These are phyloP conservation scores for Pipistrellus pygmaeus DNA, from an alignment of 2,797 vertebrate genomes.

Conservation along the genomic window DNA sequence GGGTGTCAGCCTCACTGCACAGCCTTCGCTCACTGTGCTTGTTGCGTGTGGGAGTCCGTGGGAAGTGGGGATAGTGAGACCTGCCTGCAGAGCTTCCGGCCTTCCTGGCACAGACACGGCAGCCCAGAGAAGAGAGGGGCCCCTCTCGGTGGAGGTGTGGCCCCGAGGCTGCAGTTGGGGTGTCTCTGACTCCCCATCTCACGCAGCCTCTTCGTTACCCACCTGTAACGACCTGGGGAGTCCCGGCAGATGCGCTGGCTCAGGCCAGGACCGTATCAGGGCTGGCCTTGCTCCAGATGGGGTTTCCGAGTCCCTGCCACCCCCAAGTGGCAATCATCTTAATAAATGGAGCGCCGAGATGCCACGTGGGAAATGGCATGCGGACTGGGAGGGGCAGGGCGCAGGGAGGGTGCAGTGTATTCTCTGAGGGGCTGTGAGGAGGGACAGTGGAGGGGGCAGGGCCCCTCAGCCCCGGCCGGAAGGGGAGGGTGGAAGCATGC, in stretches of 20 bases:
- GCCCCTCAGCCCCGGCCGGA: not conserved
- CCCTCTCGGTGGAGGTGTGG: not conserved
- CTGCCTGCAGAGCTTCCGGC: not conserved
- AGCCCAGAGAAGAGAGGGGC: not conserved
- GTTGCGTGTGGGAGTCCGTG: not conserved
- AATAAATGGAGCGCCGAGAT: constrained; percentile 66
- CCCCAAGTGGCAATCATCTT: constrained; percentile 75
- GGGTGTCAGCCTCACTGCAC: not conserved
- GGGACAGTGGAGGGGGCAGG: not conserved
- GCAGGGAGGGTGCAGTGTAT: not conserved
- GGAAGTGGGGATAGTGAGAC: too few species aligned
- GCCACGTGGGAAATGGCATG: constrained; percentile 47
- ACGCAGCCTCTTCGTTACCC: not conserved
- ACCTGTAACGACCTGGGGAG: constrained; percentile 57
- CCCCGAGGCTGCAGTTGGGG: not conserved
- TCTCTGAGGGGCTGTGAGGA: not conserved
- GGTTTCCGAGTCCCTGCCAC: constrained; percentile 74
- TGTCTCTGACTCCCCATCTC: not conserved
- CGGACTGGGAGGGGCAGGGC: not conserved
- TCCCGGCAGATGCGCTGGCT: not conserved
- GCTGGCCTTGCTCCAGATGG: constrained; percentile 76
- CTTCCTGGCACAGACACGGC: not conserved
- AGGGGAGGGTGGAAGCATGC: not conserved
- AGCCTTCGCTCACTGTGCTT: not conserved
- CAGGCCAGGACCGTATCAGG: constrained; percentile 48